Conservation (phyloP, 2,113 vertebrate genomes). For the Gasterosteus nipponicus region DNA sequence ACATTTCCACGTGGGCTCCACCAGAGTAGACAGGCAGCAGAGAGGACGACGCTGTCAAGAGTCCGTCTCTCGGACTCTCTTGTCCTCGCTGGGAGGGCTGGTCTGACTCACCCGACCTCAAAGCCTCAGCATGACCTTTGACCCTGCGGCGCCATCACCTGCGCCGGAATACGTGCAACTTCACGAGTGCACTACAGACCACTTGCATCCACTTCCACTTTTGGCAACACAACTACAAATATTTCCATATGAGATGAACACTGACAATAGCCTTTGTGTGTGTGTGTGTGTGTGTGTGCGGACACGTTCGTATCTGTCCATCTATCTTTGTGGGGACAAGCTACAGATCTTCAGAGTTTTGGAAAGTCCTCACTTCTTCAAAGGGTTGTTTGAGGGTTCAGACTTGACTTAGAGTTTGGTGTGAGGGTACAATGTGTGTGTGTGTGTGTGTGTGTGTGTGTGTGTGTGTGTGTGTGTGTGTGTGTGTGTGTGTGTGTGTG, state of each 20-base stretch:
- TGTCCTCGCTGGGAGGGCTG: not conserved
- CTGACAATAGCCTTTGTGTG: constrained; percentile 43
- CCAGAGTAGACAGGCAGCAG: not conserved
- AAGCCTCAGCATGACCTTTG: constrained; percentile 27
- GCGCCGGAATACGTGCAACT: constrained; percentile 39
- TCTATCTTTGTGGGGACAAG: not conserved
- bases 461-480: not conserved
- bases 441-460: not conserved
- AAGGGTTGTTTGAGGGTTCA: not conserved
- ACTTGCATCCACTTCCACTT: constrained; percentile 49
- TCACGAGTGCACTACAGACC: constrained; percentile 33
- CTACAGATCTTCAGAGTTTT: not conserved
- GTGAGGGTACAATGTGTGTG: not conserved
- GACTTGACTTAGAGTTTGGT: not conserved
- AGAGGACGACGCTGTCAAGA: not conserved
- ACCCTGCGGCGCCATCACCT: constrained; percentile 34
- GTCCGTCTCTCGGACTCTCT: not conserved
- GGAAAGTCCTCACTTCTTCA: not conserved
- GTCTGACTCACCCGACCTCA: constrained; percentile 23
- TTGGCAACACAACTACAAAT: constrained; percentile 55
- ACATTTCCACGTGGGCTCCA: not conserved
- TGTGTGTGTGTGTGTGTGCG: constrained; percentile 6
- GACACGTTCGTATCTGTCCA: not conserved
- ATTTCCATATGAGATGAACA: constrained; percentile 51
- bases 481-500: constrained; percentile 9